Evolutionary conservation across 2,888 invertebrate genomes (phyloP), one percentile per base, ranked within the genome.

Genomic region (Orthonevra nobilis): DNA sequence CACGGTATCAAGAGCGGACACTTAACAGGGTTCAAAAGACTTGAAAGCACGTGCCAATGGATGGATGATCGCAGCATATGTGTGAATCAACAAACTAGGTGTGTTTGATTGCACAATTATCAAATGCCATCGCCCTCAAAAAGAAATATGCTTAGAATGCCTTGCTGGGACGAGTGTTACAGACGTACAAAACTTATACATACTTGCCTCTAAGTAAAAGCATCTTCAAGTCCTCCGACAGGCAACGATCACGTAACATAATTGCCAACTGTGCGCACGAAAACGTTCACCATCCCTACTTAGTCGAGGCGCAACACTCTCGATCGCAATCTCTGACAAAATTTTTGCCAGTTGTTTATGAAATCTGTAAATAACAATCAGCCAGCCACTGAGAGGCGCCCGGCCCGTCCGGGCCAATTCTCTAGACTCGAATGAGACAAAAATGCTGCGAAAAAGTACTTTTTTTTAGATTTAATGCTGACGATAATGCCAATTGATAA

Each of bases 401-500:
- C 42, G 3, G 10, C 6, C 17, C 10, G 19, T 23, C 28, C 44
- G 30, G 44, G 4, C 19, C 5, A n/a, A 3, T 19, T 60, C 28
- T 23, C 9, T 23, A 23, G 46, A n/a, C n/a, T n/a, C n/a, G n/a
- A n/a, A n/a, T n/a, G 14, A 17, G 46, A 58, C 63, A 64, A 56
- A 69, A 58, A 72, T 72, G 48, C 50, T 56, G 42, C 63, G 42
- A 34, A 63, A 44, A 30, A 48, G 32, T 56, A n/a, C n/a, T n/a
- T n/a, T n/a, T n/a, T 46, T 56, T 26, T 17, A 63, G 70, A 70
- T 61, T 61, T 54, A 46, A 61, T 19, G 30, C 52, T 46, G 7
- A 44, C 44, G 63, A 72, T 72, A 63, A 63, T 48, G 63, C 32
- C 48, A 19, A 63, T 63, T 72, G 72, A 63, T 72, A 72, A 63